phyloP scores from a whole-genome alignment of 2,888 invertebrate genomes.

The Perdita meconis region DNA sequence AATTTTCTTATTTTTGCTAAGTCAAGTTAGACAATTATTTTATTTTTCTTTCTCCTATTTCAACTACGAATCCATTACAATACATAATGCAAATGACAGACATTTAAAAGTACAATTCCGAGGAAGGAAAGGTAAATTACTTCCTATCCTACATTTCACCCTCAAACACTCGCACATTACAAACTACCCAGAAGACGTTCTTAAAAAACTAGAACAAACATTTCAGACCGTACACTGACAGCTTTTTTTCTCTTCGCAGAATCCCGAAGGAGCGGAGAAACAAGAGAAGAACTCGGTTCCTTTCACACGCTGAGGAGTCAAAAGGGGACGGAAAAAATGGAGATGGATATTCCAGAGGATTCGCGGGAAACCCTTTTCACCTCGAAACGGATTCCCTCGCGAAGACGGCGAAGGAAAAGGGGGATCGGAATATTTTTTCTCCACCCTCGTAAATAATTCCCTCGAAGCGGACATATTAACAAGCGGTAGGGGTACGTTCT shows the following conservation, averaged over 20 bases:
- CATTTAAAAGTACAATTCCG: too few species aligned
- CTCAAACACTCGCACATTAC: too few species aligned
- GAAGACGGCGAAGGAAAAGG: conserved; percentile 53
- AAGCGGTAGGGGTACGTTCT: conserved; percentile 78
- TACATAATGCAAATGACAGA: too few species aligned
- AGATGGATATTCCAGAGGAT: not conserved
- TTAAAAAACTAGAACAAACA: not conserved
- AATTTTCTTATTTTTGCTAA: too few species aligned
- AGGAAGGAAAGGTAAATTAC: too few species aligned
- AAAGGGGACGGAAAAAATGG: not conserved
- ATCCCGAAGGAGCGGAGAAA: not conserved
- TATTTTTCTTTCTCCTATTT: too few species aligned
- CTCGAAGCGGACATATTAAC: conserved; percentile 80
- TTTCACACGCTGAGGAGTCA: not conserved
- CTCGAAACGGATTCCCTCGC: conserved; percentile 20
- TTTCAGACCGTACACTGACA: not conserved
- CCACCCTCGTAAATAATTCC: conserved; percentile 81
- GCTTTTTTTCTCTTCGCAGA: not conserved
- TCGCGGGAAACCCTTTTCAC: conserved; percentile 66
- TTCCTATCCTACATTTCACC: too few species aligned
- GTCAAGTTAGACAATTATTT: too few species aligned
- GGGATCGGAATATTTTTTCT: conserved; percentile 63
- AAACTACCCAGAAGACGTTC: too few species aligned
- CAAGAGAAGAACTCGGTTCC: not conserved
- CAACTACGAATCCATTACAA: too few species aligned